phyloP scores from a whole-genome alignment of 2,113 vertebrate species.

The Jaculus jaculus region DNA sequence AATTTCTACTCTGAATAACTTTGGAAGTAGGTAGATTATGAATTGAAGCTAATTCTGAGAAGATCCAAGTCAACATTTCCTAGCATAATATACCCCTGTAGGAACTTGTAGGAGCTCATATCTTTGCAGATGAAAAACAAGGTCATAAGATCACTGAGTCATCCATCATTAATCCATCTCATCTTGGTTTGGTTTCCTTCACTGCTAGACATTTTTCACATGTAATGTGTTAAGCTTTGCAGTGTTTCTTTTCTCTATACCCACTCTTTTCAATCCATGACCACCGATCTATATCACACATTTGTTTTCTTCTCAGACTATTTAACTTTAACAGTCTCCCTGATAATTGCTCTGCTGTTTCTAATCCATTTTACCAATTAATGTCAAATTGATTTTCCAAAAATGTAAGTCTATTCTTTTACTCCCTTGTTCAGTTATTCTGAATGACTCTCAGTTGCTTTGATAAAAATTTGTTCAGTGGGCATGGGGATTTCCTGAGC shows the following conservation, averaged over 20 bases:
- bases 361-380: slow-evolving; percentile 58
- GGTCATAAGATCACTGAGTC: not conserved
- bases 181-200: slow-evolving; percentile 13
- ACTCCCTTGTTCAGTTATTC: not conserved
- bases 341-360: slow-evolving; percentile 23
- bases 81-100: not conserved
- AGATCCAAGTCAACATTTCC: not conserved
- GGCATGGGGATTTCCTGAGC: not conserved
- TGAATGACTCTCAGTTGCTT: slow-evolving; percentile 1
- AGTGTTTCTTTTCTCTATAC: not conserved
- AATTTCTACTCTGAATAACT: not conserved
- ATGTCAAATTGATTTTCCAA: slow-evolving; percentile 44
- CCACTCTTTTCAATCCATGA: not conserved
- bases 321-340: not conserved
- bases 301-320: slow-evolving; percentile 35
- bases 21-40: not conserved
- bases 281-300: not conserved
- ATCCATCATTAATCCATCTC: not conserved
- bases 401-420: slow-evolving; percentile 13
- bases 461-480: not conserved
- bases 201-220: not conserved
- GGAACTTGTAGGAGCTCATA: not conserved
- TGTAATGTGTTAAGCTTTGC: not conserved
- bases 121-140: slow-evolving; percentile 22
- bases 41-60: not conserved